A percentile compares a stretch with the other conserved stretches of the same genome.
These are phyloP conservation scores for Megaleporinus macrocephalus DNA, from an alignment of 2,113 vertebrate genomes.

Conservation along the genomic window DNA sequence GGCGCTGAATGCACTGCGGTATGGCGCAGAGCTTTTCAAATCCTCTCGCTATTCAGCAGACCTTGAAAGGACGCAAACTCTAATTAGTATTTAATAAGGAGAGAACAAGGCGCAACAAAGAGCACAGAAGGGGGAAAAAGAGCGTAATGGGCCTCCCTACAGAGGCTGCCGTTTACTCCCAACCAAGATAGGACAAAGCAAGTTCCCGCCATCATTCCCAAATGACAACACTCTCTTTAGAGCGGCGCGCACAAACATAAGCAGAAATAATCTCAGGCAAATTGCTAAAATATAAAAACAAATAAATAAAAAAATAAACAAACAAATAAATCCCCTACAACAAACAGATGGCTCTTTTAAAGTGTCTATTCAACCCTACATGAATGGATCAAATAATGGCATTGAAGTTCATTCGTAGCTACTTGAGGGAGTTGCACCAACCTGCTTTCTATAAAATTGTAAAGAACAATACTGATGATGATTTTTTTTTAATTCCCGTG, in stretches of 20 bases:
- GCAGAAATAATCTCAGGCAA: constrained; percentile 19
- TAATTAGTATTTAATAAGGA: constrained; percentile 32
- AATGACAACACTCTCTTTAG: constrained; percentile 19
- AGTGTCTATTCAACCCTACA: neutral
- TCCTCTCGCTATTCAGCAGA: neutral
- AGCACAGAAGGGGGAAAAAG: neutral
- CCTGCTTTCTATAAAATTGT: no score
- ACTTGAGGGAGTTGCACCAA: neutral
- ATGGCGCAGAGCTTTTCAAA: neutral
- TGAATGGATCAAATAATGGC: neutral
- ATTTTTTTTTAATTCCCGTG: neutral
- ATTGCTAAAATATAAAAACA: neutral
- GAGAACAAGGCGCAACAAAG: neutral
- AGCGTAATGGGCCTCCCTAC: constrained; percentile 16
- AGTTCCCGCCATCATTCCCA: constrained; percentile 18
- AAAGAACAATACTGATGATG: neutral
- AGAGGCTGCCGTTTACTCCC: constrained; percentile 7
- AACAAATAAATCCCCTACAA: neutral
- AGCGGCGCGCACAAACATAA: constrained; percentile 5
- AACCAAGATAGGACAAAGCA: constrained; percentile 18
- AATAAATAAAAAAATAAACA: constrained; percentile 1
- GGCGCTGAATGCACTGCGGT: neutral
- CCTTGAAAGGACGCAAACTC: constrained; percentile 20
- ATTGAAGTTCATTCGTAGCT: neutral
- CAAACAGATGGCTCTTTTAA: constrained; percentile 23